Base-by-base conservation (phyloP, 2,113 vertebrate species). In the Malurus melanocephalus region DNA sequence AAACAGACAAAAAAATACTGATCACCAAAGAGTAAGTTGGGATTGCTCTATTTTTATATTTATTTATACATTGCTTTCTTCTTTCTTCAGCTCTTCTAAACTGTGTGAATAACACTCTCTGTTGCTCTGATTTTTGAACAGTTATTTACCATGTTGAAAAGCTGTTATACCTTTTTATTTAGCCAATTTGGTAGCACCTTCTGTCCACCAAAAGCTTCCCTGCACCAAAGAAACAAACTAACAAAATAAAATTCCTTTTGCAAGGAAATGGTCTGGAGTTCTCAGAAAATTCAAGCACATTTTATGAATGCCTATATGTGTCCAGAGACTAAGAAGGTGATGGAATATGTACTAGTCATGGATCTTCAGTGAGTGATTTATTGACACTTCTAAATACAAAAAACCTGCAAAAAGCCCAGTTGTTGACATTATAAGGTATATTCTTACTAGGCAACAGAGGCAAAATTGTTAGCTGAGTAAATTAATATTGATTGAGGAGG, bases 21-120 rank as follows among this genome's bases (percentile, higher is more conserved):
- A 52, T 13, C 10, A 12, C 2, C 11, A 33, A 59, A 52, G 2
- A 46, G 2, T 40, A 72, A 51, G 6, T 19, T 30, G 5, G 1
- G 9, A 20, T 11, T 18, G 0, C 0, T 85, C 8, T 23, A 7
- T 23, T 56, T 23, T 46, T n/a, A 51, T 43, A 9, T 33, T 46
- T 67, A 49, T 71, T 61, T 78, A 8, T 28, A 52, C 1, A 6
- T 46, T 28, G 57, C 1, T 11, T 74, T 72, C 3, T 51, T 38
- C 7, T 52, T 80, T 65, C 21, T 57, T 73, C 18, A 80, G 8
- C 7, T 73, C 7, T 68, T 64, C n/a, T 79, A 60, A 87, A 68
- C 6, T 72, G 7, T 62, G 3, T 59, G 4, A 6, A 53, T 27
- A 78, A 45, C 32, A 3, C 0, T 46, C 3, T 40, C 28, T 42